Percentiles rank a stretch among this genome's conserved stretches.
phyloP scores from a whole-genome alignment of 2,888 invertebrate genomes.

The Luperina testacea region DNA sequence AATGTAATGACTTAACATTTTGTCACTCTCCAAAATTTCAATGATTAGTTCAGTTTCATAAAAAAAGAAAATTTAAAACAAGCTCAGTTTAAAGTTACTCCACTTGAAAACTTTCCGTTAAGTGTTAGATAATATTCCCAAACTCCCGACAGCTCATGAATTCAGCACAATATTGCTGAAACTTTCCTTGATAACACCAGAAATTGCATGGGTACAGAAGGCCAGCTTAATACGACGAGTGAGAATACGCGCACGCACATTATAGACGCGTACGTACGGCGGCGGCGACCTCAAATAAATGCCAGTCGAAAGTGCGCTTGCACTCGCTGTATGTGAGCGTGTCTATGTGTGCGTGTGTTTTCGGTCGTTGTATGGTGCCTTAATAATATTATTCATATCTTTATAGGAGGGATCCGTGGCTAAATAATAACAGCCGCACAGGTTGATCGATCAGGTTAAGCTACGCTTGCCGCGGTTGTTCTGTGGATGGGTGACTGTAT shows the following conservation, averaged over 20 bases:
- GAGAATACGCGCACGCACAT: neutral
- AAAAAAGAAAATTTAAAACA: neutral
- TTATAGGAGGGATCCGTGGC: neutral
- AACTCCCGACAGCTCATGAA: conserved; percentile 66
- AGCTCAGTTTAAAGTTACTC: neutral
- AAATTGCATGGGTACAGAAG: neutral
- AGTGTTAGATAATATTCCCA: conserved; percentile 50
- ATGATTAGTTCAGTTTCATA: neutral
- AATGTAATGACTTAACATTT: neutral
- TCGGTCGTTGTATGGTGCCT: neutral
- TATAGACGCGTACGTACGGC: neutral
- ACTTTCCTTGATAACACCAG: conserved; percentile 40
- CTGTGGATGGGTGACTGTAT: too few relatives aligned
- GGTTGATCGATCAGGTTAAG: too few relatives aligned
- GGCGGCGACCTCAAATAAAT: neutral
- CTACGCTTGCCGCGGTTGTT: too few relatives aligned
- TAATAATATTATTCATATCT: neutral
- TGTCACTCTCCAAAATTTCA: neutral
- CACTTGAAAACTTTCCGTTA: conserved; percentile 48
- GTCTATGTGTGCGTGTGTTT: neutral
- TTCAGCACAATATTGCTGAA: conserved; percentile 60
- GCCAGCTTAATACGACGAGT: neutral
- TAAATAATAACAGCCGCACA: too few relatives aligned
- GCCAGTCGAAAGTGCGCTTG: neutral
- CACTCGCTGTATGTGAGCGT: neutral